phyloP scores from a whole-genome alignment of 2,888 invertebrate genomes.

The Criorhina ranunculi region DNA sequence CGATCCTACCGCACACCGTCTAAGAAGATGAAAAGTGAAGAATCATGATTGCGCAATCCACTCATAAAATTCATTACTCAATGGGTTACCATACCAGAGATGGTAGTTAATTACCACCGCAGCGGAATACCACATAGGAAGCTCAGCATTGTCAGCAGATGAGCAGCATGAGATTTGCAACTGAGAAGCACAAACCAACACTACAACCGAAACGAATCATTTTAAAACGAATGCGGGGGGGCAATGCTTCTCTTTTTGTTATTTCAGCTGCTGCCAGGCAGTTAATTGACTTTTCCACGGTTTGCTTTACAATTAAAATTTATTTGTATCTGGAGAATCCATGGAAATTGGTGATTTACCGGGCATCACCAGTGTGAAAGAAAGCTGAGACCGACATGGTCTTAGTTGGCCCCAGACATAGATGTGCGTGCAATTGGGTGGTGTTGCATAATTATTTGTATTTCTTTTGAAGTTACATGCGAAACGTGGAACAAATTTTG shows the following conservation, averaged over 20 bases:
- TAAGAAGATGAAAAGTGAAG: too few species aligned
- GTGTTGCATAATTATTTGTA: too few species aligned
- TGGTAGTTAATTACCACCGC: slow-evolving; percentile 46
- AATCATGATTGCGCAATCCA: background rate
- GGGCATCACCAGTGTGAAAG: too few species aligned
- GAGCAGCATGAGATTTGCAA: slow-evolving; percentile 29
- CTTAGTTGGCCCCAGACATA: too few species aligned
- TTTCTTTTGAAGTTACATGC: too few species aligned
- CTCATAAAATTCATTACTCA: background rate
- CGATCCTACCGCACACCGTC: too few species aligned
- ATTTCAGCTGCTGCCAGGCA: slow-evolving; percentile 7
- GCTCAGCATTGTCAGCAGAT: slow-evolving; percentile 6
- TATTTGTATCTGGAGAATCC: slow-evolving; percentile 17
- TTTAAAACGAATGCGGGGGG: background rate
- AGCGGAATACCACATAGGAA: slow-evolving; percentile 16
- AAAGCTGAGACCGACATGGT: too few species aligned
- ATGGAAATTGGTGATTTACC: background rate
- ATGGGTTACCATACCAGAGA: too few species aligned
- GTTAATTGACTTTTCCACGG: slow-evolving; percentile 50
- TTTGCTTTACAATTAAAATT: slow-evolving; percentile 45
- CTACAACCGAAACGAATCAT: background rate
- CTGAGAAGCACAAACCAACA: background rate
- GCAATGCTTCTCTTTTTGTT: slow-evolving; percentile 9
- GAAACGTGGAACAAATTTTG: too few species aligned
- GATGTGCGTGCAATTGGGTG: too few species aligned